Evolutionary conservation across 2,888 invertebrate genomes (phyloP), one percentile per base, ranked within the genome.

Genomic region (Lasioglossum zephyrum): DNA sequence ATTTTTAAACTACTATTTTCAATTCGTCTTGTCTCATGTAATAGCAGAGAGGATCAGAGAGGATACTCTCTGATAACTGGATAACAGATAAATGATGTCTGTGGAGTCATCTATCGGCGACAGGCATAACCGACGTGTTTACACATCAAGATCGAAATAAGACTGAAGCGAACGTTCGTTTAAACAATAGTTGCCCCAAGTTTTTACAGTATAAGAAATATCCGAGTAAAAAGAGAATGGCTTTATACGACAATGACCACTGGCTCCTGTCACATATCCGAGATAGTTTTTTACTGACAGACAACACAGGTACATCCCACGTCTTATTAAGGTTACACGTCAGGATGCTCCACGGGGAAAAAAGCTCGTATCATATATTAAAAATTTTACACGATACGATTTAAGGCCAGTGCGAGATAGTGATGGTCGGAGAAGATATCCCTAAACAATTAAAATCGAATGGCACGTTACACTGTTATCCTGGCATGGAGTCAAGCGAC

Each of bases 201-300:
- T 80, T 86, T 53, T 26, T 53, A 70, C 36, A 22, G n/a, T 60
- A 60, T 39, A 8, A 13, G 22, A 47, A 9, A 74, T 18, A 78
- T 2, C 13, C 31, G 8, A 69, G 2, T 57, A 31, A 22, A 63
- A 47, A 66, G 73, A 79, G 4, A 76, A 99, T 99, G 99, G 99
- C 99, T 90, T 97, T 98, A 88, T 99, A 98, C 95, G 99, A 99
- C 95, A 98, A 99, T 95, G 97, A 97, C 95, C 97, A 98, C 92
- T 99, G 99, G 98, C 96, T 99, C 74, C 96, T 99, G 77, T 98
- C 98, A 84, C 98, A 99, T 95, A 98, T 99, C 90, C 96, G 98
- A 82, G 98, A 99, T 95, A 98, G 99, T 16, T 99, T 99, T 95
- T 98, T 99, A 94, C 98, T 98, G 41, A 98, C 98, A 39, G 99